phyloP scores from a whole-genome alignment of 1,140 invertebrate species.

The Leucophenga varia region DNA sequence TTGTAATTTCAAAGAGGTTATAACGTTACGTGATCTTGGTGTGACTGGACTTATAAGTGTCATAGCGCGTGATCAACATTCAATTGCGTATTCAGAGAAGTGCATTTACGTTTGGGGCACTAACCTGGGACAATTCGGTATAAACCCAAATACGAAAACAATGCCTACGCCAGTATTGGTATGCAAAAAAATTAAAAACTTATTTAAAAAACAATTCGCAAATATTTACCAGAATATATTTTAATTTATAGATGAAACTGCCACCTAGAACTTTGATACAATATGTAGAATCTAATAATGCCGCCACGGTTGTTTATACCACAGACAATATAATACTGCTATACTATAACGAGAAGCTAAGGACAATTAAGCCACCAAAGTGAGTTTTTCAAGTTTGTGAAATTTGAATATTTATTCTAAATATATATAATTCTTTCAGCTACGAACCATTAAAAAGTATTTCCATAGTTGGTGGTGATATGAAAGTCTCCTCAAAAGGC shows the following conservation, averaged over 20 bases:
- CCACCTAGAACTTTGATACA: conserved; percentile 28
- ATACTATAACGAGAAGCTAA: conserved; percentile 43
- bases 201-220: neutral
- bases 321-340: conserved; percentile 34
- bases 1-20: conserved; percentile 59
- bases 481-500: conserved; percentile 37
- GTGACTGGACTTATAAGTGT: conserved; percentile 29
- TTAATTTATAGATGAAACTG: conserved; percentile 29
- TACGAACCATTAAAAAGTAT: conserved; percentile 48
- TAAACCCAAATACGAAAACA: conserved; percentile 22
- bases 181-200: too few relatives aligned
- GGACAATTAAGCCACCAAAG: conserved; percentile 46
- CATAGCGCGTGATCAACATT: conserved; percentile 63
- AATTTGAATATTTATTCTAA: neutral
- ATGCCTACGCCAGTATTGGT: conserved; percentile 49
- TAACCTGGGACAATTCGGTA: conserved; percentile 72
- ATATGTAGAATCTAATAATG: conserved; percentile 49
- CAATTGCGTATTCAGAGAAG: conserved; percentile 63
- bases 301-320: conserved; percentile 44
- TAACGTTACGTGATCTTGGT: conserved; percentile 38
- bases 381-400: conserved; percentile 12
- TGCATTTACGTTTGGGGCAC: conserved; percentile 65
- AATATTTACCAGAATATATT: neutral
- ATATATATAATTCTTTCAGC: conserved; percentile 14
- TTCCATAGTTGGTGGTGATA: conserved; percentile 37